phyloP scores from a whole-genome alignment of 2,113 vertebrate species.

The Arizona elegans region DNA sequence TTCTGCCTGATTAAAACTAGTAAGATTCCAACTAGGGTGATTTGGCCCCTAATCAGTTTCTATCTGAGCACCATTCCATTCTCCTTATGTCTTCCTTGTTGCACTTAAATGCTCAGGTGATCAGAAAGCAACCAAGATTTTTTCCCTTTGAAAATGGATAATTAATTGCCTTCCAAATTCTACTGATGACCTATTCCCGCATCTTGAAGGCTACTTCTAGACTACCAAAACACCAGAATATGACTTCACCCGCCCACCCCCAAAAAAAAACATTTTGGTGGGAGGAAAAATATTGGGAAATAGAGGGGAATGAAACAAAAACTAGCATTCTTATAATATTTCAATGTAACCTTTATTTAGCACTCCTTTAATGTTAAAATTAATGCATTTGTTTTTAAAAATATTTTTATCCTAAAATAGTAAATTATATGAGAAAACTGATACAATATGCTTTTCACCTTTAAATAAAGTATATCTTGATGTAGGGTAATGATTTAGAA shows the following conservation, averaged over 20 bases:
- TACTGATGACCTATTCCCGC: not conserved
- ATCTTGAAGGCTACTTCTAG: not conserved
- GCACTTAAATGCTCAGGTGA: not conserved
- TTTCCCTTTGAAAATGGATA: slow-evolving; percentile 1
- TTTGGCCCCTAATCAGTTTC: not conserved
- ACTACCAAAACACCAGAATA: not conserved
- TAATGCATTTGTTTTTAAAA: not conserved
- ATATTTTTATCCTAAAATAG: not conserved
- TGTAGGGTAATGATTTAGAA: not conserved
- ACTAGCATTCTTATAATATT: not conserved
- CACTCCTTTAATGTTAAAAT: not conserved
- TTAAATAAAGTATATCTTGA: not conserved
- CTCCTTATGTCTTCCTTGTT: not conserved
- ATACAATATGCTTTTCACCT: not conserved
- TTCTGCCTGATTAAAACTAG: not conserved
- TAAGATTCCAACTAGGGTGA: not conserved
- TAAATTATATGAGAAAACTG: not conserved
- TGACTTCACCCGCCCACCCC: not conserved
- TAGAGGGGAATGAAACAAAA: not conserved
- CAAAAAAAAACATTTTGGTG: not conserved
- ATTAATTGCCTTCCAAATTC: not conserved
- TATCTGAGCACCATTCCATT: not conserved
- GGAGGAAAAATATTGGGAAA: not conserved
- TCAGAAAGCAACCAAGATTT: not conserved
- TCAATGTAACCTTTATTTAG: not conserved